Evolutionary conservation across 2,113 vertebrate species (phyloP).

Genomic region (Tichodroma muraria): DNA sequence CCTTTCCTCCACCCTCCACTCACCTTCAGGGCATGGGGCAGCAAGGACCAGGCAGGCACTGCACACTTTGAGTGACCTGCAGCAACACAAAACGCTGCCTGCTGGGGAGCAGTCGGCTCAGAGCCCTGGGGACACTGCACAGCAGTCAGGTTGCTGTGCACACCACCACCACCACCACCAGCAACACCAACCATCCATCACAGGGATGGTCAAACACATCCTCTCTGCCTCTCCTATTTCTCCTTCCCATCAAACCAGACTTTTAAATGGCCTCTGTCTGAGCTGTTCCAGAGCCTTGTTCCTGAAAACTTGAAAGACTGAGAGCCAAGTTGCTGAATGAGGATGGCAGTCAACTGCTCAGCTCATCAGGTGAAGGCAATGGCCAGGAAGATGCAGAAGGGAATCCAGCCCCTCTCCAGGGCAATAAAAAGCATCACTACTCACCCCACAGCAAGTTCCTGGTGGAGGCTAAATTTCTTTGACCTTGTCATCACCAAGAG

Average conservation of each 20-base stretch:
- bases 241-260: neutral
- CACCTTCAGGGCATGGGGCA: neutral
- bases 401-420: neutral
- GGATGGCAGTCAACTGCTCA: neutral
- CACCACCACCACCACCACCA: neutral
- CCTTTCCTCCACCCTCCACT: neutral
- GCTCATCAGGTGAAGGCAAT: neutral
- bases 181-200: neutral
- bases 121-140: accelerated
- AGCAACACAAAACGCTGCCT: neutral
- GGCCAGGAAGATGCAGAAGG: neutral
- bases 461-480: neutral
- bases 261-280: neutral
- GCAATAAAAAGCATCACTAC: neutral
- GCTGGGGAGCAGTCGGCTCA: neutral
- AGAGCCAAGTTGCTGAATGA: neutral
- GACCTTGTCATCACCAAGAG: neutral
- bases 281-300: neutral
- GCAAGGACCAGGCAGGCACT: neutral
- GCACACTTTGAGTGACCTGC: neutral
- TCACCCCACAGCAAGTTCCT: neutral
- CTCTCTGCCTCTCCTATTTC: neutral
- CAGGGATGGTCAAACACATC: neutral
- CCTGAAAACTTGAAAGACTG: neutral
- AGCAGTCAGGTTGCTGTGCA: neutral